Evolutionary conservation across 2,797 vertebrate genomes (phyloP).

Genomic region (Bradypodion ventrale): DNA sequence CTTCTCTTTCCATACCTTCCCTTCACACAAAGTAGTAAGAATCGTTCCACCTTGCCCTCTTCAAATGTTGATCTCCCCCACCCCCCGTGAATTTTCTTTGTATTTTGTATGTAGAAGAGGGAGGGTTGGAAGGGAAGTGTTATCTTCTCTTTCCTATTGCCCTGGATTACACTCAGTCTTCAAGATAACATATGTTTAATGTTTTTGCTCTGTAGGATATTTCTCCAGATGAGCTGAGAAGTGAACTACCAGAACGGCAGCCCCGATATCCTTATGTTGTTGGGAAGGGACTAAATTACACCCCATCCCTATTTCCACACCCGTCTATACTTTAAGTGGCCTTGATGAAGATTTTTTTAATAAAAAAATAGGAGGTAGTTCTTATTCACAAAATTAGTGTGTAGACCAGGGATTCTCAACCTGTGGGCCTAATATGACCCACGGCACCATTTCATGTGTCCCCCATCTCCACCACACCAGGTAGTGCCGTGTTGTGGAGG

Average conservation of each 20-base stretch:
- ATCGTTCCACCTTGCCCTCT: not conserved
- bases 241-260: slow-evolving; percentile 85
- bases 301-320: not conserved
- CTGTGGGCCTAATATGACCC: too few relatives aligned
- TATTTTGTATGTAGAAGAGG: not conserved
- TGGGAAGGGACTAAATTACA: not conserved
- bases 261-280: slow-evolving; percentile 81
- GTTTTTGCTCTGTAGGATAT: slow-evolving; percentile 78
- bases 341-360: not conserved
- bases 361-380: too few relatives aligned
- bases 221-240: slow-evolving; percentile 83
- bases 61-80: not conserved
- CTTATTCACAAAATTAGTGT: not conserved
- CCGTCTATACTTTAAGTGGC: not conserved
- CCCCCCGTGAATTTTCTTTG: not conserved
- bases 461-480: too few relatives aligned
- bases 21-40: not conserved
- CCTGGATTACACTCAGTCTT: too few relatives aligned
- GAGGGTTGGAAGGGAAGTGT: not conserved
- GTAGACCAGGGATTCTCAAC: too few relatives aligned
- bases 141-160: not conserved
- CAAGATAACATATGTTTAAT: not conserved
- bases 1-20: not conserved
- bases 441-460: too few relatives aligned
- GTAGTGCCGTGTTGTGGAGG: too few relatives aligned